Evolutionary conservation across 2,888 invertebrate species (phyloP), one percentile per base, ranked within the genome.

Genomic region (Volucella zonaria): DNA sequence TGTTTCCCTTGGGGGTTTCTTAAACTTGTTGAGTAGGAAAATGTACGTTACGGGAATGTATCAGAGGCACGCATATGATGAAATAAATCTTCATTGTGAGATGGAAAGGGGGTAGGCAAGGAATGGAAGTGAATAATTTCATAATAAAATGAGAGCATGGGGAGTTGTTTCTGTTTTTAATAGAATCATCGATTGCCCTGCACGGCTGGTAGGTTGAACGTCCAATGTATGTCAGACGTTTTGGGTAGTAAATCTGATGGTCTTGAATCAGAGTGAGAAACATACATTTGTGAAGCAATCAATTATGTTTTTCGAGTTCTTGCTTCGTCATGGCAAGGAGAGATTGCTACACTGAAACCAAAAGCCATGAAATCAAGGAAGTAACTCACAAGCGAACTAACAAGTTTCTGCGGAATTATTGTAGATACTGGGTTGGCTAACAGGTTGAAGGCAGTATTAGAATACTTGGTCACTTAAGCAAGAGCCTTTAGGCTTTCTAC

Each of bases 11-110:
- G 82, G 82, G 78, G 73, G 68, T 78, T 47, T 31, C 23, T 62
- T 77, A 67, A 68, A 82, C 82, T 82, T 82, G 82, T 82, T 82
- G 82, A 77, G 77, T 75, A 77, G 56, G 67, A 61, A 82, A 78
- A 82, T 77, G 49, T 73, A 51, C 31, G 40, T 76, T 66, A 66
- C 56, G 9, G 51, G 58, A 76, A 76, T 76, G 54, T 73, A 73
- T 80, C 74, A 68, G 52, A 14, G 62, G 67, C 67, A 73, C 59
- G 79, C 66, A 73, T 73, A 56, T 71, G 66, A 67, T 68, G 77
- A 62, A 77, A 78, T 78, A 78, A 71, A 82, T 82, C 61, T 73
- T 82, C 73, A 47, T 82, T 73, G 15, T 18, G 0, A 11, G 1
- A 12, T 14, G n/a, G 49, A 10, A 2, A 9, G 11, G 31, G 31